Evolutionary conservation across 2,888 invertebrate species (phyloP).

Genomic region (Tipula confusa): DNA sequence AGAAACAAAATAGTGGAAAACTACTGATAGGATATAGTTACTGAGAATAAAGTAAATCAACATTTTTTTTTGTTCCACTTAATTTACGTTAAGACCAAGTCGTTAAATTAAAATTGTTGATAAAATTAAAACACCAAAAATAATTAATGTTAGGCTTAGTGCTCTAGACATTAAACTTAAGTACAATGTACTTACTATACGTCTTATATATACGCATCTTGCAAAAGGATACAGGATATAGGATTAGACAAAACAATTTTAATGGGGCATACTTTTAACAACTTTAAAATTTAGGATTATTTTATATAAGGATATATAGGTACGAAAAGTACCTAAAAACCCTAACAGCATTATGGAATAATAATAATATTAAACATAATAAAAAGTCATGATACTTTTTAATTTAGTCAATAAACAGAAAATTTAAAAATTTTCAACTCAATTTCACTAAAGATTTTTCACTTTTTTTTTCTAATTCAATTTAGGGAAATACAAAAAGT

Average conservation of each 20-base stretch:
- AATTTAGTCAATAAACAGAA: slow-evolving; percentile 20
- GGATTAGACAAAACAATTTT: not conserved
- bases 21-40: no score
- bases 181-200: no score
- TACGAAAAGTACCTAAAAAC: not conserved
- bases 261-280: not conserved
- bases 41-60: no score
- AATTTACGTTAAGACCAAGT: no score
- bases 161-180: no score
- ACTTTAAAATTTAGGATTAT: not conserved
- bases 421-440: slow-evolving; percentile 20
- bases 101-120: no score
- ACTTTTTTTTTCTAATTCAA: slow-evolving; percentile 1
- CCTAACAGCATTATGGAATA: not conserved
- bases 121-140: no score
- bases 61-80: no score
- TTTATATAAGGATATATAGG: not conserved
- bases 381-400: not conserved
- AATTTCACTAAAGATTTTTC: slow-evolving; percentile 7
- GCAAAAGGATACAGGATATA: no score
- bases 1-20: no score
- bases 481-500: not conserved
- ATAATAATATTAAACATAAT: not conserved
- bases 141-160: no score
- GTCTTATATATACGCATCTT: no score